These are phyloP conservation scores for Stictonetta naevosa DNA, from an alignment of 2,113 vertebrate genomes.

Conservation along the genomic window DNA sequence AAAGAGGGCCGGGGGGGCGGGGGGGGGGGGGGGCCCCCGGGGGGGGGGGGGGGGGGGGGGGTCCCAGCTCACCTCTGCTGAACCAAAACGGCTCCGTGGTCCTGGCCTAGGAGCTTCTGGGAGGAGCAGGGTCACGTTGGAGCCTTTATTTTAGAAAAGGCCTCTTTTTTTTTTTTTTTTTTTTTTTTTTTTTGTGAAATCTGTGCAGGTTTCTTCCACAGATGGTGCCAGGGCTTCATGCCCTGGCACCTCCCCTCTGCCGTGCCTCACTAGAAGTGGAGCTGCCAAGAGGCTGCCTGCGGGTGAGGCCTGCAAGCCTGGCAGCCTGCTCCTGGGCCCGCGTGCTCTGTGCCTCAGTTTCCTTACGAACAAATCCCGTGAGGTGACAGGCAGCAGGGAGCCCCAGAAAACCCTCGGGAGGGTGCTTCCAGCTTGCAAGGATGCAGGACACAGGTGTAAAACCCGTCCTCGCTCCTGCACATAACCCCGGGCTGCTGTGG, in stretches of 20 bases:
- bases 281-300: too few relatives aligned
- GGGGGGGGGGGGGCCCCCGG: neutral
- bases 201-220: neutral
- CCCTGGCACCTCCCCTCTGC: neutral
- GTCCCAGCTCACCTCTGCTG: neutral
- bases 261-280: neutral
- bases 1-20: too few relatives aligned
- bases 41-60: too few relatives aligned
- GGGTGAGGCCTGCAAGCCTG: too few relatives aligned
- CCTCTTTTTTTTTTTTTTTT: neutral
- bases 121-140: neutral
- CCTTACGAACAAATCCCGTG: too few relatives aligned
- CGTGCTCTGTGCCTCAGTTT: too few relatives aligned
- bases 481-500: neutral
- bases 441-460: neutral
- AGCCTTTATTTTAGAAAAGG: neutral
- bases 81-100: fast-evolving
- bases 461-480: neutral
- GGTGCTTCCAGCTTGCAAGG: neutral
- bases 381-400: too few relatives aligned
- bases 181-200: neutral
- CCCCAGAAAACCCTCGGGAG: fast-evolving
- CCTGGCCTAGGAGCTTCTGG: neutral
- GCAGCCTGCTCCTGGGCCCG: too few relatives aligned
- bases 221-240: neutral